A percentile compares a stretch with the other conserved stretches of the same genome.
Conservation (phyloP, 2,797 vertebrate species). For the Macropodus opercularis region DNA sequence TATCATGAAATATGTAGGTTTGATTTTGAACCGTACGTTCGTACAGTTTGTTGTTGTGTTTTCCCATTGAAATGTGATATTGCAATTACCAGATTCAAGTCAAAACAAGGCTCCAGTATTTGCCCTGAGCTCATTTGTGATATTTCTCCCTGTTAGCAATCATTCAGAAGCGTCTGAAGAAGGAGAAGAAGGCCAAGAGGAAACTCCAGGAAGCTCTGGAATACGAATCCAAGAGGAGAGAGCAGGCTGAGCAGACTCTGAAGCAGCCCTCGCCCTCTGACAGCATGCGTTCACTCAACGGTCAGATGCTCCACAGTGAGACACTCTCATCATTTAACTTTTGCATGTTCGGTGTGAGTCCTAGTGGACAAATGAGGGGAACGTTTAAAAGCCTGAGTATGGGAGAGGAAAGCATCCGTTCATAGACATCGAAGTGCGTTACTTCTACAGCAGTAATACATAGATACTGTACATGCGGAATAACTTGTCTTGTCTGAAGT, state of each 20-base stretch:
- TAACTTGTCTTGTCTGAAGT: background rate
- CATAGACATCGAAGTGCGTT: too few relatives aligned
- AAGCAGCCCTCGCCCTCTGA: constrained; percentile 97
- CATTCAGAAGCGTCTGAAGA: constrained; percentile 99
- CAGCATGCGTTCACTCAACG: constrained; percentile 95
- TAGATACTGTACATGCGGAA: background rate
- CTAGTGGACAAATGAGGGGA: background rate
- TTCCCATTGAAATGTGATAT: constrained; percentile 5
- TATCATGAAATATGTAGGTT: constrained; percentile 67
- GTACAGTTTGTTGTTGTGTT: constrained; percentile 43
- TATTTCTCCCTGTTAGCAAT: constrained; percentile 83
- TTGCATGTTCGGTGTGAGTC: background rate
- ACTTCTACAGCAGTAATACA: background rate
- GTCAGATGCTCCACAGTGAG: constrained; percentile 82
- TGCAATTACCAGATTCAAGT: constrained; percentile 26
- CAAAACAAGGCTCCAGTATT: constrained; percentile 10
- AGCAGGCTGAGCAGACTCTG: constrained; percentile 94
- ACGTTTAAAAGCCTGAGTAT: too few relatives aligned
- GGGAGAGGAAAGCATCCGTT: too few relatives aligned
- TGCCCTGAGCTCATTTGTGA: constrained; percentile 30
- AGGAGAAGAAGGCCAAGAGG: constrained; percentile 99
- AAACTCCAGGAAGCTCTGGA: constrained; percentile 99
- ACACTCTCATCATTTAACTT: constrained; percentile 14
- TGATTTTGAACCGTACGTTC: constrained; percentile 46
- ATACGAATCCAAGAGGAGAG: constrained; percentile 97